These are phyloP conservation scores for Cataglyphis livida DNA, from an alignment of 2,888 invertebrate genomes.

Conservation along the genomic window DNA sequence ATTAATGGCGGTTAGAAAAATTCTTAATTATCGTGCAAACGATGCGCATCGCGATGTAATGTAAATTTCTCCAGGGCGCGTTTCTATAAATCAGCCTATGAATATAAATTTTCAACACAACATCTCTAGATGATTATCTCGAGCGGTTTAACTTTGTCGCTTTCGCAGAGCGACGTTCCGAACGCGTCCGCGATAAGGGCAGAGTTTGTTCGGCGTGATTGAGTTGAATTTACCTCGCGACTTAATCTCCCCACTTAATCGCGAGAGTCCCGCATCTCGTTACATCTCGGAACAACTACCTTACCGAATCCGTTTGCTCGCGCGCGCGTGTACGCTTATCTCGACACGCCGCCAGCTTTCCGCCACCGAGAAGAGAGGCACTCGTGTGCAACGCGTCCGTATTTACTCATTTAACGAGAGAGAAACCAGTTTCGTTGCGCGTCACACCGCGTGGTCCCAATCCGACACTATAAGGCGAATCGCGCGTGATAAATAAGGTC, in stretches of 20 bases:
- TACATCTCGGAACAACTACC: conserved; percentile 11
- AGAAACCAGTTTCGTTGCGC: conserved; percentile 71
- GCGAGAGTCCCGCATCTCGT: conserved; percentile 12
- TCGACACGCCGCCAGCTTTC: background rate
- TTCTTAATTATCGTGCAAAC: conserved; percentile 41
- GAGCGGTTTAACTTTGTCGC: background rate
- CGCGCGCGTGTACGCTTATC: conserved; percentile 34
- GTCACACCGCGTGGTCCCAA: conserved; percentile 33
- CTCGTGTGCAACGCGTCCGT: conserved; percentile 32
- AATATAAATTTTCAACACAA: conserved; percentile 26
- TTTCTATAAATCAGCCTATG: background rate
- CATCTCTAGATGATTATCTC: background rate
- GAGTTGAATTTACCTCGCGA: conserved; percentile 31
- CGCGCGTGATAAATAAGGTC: conserved; percentile 67
- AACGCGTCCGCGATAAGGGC: background rate
- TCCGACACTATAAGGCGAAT: conserved; percentile 49
- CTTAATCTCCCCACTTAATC: background rate
- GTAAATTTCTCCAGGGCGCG: conserved; percentile 1
- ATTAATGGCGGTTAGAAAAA: conserved; percentile 28
- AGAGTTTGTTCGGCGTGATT: background rate
- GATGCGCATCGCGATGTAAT: background rate
- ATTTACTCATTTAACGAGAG: conserved; percentile 67
- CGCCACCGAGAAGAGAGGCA: background rate
- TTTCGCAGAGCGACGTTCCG: background rate
- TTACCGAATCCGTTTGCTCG: conserved; percentile 41